Base-by-base conservation (phyloP, 2,888 invertebrate genomes). In the Tipula lateralis region DNA sequence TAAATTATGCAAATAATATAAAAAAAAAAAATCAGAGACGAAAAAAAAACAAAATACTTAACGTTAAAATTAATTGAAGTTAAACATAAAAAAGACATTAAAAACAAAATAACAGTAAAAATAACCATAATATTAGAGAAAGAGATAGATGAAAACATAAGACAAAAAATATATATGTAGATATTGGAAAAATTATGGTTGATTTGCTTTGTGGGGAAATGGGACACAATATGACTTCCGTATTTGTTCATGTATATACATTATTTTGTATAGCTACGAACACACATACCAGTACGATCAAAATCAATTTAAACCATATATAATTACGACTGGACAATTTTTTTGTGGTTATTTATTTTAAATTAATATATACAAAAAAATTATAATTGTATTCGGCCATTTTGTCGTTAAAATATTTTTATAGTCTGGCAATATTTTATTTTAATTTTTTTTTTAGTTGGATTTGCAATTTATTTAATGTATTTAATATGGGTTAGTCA, bases 51-150 rank as follows among this genome's bases (percentile, higher is more conserved):
- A 66, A 66, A 66, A 66, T 24, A 66, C 1, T 24, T 24, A 19
- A 50, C 44, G 44, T 50, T 50, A 66, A 66, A 66, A 66, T 66
- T 66, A 66, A 66, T 66, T 66, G 24, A 66, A 66, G 66, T 66
- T 66, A 66, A 66, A 66, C 66, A 66, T 66, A 66, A 66, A 66
- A 66, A 66, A 66, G 66, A 66, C 66, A 24, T 66, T 66, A 66
- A 66, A 66, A 24, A 66, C 24, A 24, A 24, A 66, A 66, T 19
- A 19, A 66, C 24, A 66, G 9, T 7, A 66, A 24, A 24, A 66
- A 66, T 66, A 66, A 66, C 6, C 66, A 66, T 66, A 66, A 24
- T 66, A 66, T 24, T 66, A 19, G 9, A 66, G 19, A 66, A 66
- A 24, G 19, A 66, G 24, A 24, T 9, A 66, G 24, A 24, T 9